phyloP scores from a whole-genome alignment of 1,140 invertebrate genomes.

The Harpegnathos saltator region DNA sequence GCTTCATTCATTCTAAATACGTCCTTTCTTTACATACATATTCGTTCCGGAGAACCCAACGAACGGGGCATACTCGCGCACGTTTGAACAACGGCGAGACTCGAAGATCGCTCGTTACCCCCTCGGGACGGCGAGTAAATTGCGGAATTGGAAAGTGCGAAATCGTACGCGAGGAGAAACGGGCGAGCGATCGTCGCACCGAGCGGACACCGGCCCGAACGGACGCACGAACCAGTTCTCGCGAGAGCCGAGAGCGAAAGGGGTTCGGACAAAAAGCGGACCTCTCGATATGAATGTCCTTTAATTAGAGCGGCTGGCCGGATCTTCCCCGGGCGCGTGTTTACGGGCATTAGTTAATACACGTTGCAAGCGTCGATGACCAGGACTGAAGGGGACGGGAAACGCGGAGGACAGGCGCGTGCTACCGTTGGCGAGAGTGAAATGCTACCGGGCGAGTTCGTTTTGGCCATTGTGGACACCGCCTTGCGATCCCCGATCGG shows the following conservation, averaged over 20 bases:
- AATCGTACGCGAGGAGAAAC: constrained; percentile 14
- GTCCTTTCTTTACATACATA: no score
- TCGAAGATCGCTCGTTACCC: no score
- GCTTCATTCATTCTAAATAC: no score
- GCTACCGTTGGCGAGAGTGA: constrained; percentile 69
- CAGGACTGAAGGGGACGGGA: neutral
- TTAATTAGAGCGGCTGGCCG: constrained; percentile 69
- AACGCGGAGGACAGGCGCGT: constrained; percentile 39
- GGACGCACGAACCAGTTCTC: constrained; percentile 70
- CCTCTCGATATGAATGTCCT: constrained; percentile 71
- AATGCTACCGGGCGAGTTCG: constrained; percentile 71
- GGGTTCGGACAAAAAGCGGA: constrained; percentile 46
- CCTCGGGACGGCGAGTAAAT: no score
- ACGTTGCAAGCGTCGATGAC: neutral
- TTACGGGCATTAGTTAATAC: constrained; percentile 72
- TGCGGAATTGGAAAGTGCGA: neutral
- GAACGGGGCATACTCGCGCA: no score
- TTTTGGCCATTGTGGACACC: constrained; percentile 71
- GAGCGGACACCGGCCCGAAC: constrained; percentile 28
- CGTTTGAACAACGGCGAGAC: no score
- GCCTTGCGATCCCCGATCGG: constrained; percentile 59
- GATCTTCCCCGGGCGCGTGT: constrained; percentile 52
- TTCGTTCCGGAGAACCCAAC: no score
- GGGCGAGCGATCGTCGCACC: constrained; percentile 30
- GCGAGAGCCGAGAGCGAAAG: constrained; percentile 51